Evolutionary conservation across 2,113 vertebrate species (phyloP).

Genomic region (Atlantisia rogersi): DNA sequence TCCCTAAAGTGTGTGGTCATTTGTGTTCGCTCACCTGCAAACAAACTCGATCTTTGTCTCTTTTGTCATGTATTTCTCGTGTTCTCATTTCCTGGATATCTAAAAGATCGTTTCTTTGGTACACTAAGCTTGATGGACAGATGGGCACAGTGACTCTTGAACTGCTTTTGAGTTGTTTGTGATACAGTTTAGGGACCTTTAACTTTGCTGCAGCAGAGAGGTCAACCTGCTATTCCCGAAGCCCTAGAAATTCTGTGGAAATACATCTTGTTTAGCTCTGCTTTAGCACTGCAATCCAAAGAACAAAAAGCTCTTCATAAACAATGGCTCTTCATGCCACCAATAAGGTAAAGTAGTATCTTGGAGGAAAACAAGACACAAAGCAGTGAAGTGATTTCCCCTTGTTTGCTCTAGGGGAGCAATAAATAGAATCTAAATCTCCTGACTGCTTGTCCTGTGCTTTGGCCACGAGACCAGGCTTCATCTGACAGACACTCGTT

Average conservation of each 20-base stretch:
- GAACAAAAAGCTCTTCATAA: not conserved
- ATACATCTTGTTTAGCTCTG: not conserved
- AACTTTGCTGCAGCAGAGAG: not conserved
- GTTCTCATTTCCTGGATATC: not conserved
- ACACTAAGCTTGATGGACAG: not conserved
- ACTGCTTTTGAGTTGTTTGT: not conserved
- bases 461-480: conserved; percentile 30
- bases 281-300: not conserved
- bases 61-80: not conserved
- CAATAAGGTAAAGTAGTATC: not conserved
- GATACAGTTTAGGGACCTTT: not conserved
- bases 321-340: not conserved
- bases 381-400: not conserved
- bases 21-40: not conserved
- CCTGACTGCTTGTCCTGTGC: conserved; percentile 60
- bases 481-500: not conserved
- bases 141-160: not conserved
- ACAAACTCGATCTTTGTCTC: not conserved
- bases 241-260: not conserved
- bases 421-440: conserved; percentile 57
- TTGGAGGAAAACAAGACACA: conserved; percentile 5
- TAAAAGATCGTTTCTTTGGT: not conserved
- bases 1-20: not conserved
- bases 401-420: not conserved
- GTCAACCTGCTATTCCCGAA: not conserved